These are phyloP conservation scores for Anagyrus pseudococci DNA, from an alignment of 2,888 invertebrate genomes.

Conservation along the genomic window DNA sequence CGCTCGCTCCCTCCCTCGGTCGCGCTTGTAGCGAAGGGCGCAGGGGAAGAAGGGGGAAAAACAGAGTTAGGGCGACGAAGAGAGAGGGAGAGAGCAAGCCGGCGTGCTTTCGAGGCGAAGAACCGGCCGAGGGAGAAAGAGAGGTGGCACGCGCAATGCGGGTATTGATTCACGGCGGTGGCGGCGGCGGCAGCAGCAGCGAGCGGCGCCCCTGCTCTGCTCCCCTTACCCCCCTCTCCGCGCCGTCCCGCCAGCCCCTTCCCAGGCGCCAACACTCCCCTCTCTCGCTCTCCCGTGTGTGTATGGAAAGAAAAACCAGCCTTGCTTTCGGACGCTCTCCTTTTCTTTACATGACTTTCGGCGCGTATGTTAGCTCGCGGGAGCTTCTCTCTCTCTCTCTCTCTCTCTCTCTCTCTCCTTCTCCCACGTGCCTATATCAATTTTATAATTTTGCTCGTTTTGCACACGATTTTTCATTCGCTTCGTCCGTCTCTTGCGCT, in stretches of 20 bases:
- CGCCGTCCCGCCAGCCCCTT: too few species aligned
- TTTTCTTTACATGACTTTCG: not conserved
- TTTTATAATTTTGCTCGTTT: too few species aligned
- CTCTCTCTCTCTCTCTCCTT: slow-evolving; percentile 6
- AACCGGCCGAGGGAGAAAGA: not conserved
- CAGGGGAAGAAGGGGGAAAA: too few species aligned
- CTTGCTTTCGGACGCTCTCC: slow-evolving; percentile 4
- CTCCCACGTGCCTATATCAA: too few species aligned
- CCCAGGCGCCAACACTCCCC: too few species aligned
- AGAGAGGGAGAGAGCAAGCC: not conserved
- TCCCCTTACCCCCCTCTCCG: not conserved
- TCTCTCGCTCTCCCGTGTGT: slow-evolving; percentile 2
- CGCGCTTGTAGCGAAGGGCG: not conserved
- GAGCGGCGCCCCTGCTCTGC: slow-evolving; percentile 49
- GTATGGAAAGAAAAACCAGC: too few species aligned
- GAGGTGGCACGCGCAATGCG: slow-evolving; percentile 62
- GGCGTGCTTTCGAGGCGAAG: not conserved
- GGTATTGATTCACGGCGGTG: slow-evolving; percentile 63
- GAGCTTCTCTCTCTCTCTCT: slow-evolving; percentile 37
- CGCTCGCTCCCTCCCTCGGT: not conserved
- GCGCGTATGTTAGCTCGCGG: not conserved
- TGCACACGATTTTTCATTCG: too few species aligned
- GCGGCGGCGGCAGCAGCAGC: slow-evolving; percentile 61
- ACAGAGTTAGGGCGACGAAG: too few species aligned
- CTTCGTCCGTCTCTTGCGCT: too few species aligned